phyloP scores from a whole-genome alignment of 30 jellyfish, hydroid and myxozoan species.

The Haliclystus octoradiatus region DNA sequence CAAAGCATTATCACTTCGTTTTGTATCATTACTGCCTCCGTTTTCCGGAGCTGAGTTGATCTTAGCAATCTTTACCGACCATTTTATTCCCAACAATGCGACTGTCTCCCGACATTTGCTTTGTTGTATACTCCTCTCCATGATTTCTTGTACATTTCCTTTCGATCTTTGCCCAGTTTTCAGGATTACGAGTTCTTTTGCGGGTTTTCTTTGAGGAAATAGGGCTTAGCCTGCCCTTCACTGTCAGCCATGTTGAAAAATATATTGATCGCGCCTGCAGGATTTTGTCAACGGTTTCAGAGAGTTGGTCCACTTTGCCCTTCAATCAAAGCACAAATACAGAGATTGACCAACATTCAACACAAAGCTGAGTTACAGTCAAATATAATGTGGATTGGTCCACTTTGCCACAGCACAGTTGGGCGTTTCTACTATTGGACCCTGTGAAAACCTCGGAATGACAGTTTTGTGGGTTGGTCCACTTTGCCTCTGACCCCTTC shows the following conservation, averaged over 20 bases:
- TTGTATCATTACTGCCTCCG: no score
- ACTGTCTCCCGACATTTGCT: not conserved
- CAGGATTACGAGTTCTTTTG: not conserved
- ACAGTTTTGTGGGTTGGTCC: not conserved
- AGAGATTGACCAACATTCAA: not conserved
- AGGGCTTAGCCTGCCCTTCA: no score
- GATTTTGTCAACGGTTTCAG: not conserved
- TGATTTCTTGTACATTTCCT: not conserved
- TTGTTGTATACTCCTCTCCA: not conserved
- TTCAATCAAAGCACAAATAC: not conserved
- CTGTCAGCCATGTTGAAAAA: no score
- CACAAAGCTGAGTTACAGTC: not conserved
- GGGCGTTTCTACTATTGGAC: not conserved
- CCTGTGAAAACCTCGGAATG: not conserved
- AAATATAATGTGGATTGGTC: not conserved
- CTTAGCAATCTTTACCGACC: slow-evolving; percentile 1
- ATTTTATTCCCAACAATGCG: not conserved
- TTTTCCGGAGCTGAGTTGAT: no score
- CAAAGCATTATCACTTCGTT: no score
- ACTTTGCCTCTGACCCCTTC: not conserved
- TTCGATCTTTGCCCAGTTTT: not conserved
- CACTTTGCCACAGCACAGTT: not conserved
- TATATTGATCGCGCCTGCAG: not conserved
- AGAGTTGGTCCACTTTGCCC: not conserved
- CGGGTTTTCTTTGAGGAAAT: not conserved